These are phyloP conservation scores for Bicyclus anynana DNA, from an alignment of 1,140 invertebrate species.

Conservation along the genomic window DNA sequence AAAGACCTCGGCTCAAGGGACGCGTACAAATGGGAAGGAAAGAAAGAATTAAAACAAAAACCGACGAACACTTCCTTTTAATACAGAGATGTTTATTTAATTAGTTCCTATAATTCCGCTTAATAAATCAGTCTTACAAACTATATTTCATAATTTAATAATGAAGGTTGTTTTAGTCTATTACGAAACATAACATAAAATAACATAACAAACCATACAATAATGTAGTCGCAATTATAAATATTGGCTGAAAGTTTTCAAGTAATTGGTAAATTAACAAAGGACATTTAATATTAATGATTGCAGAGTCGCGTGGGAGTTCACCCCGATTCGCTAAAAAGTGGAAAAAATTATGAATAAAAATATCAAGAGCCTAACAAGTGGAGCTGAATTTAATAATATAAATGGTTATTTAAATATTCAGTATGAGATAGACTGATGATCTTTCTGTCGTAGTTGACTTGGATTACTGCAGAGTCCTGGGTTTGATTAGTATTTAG, in stretches of 20 bases:
- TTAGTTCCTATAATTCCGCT: neutral
- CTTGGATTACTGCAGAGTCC: too few species aligned
- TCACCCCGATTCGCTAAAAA: neutral
- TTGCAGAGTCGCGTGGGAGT: neutral
- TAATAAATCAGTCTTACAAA: slow-evolving; percentile 3
- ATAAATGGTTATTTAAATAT: too few species aligned
- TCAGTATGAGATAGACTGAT: too few species aligned
- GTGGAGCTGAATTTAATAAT: too few species aligned
- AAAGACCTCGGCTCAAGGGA: neutral
- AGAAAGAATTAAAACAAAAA: slow-evolving; percentile 4
- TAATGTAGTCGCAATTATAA: neutral
- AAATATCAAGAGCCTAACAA: too few species aligned
- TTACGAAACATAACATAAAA: neutral
- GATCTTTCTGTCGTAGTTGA: too few species aligned
- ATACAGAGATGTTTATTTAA: neutral
- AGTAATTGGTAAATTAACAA: neutral
- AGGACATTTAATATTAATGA: neutral
- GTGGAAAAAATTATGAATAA: too few species aligned
- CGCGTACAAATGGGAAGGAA: neutral
- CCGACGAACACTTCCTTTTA: neutral
- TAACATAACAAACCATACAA: neutral
- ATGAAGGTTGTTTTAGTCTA: neutral
- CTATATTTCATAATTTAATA: neutral
- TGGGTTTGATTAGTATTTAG: too few species aligned
- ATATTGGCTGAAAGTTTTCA: neutral